phyloP scores from a whole-genome alignment of 2,888 invertebrate species.

The Ophion slaviceki region DNA sequence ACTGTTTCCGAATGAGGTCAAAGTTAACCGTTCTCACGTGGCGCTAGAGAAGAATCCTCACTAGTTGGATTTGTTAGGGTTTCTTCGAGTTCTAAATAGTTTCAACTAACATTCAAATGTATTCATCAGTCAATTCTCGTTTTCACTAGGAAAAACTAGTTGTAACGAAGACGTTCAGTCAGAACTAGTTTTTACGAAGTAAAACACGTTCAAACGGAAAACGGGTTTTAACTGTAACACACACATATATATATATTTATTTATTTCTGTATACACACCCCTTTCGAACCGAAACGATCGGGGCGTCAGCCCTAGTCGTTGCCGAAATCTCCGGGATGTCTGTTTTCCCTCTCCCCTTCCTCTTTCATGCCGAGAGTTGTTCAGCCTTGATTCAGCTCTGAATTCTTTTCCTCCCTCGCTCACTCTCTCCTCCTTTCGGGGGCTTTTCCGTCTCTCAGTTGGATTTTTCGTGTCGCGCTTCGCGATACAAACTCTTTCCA shows the following conservation, averaged over 20 bases:
- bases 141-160: too few species aligned
- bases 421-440: not conserved
- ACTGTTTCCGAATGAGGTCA: too few species aligned
- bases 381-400: slow-evolving; percentile 5
- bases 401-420: not conserved
- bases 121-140: too few species aligned
- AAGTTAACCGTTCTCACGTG: too few species aligned
- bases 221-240: too few species aligned
- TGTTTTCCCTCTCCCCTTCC: slow-evolving; percentile 52
- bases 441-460: slow-evolving; percentile 16
- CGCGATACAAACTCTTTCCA: slow-evolving; percentile 35
- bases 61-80: too few species aligned
- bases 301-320: slow-evolving; percentile 55
- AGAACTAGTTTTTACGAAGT: too few species aligned
- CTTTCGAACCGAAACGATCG: slow-evolving; percentile 50
- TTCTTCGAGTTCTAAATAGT: too few species aligned
- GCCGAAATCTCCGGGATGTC: slow-evolving; percentile 59
- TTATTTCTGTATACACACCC: slow-evolving; percentile 35
- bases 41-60: too few species aligned
- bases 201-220: too few species aligned
- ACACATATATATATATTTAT: slow-evolving; percentile 4
- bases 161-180: too few species aligned
- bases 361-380: slow-evolving; percentile 42
- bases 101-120: too few species aligned
- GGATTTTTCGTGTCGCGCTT: slow-evolving; percentile 51